Base-by-base conservation (phyloP, 2,888 invertebrate genomes). In the Tricholauxania praeusta region DNA sequence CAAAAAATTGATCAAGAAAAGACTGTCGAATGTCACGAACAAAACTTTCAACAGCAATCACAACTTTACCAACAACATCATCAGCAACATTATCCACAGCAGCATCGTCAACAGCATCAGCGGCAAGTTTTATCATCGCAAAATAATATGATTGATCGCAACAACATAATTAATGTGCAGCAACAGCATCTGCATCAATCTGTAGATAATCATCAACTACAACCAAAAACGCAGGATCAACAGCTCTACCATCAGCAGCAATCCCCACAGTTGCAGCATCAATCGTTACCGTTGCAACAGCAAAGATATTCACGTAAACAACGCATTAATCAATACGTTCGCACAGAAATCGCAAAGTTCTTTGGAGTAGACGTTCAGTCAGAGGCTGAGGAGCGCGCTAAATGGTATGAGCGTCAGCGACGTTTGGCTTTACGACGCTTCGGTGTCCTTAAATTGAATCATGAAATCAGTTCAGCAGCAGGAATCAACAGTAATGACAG, bases 401-500 rank as follows among this genome's bases (percentile, higher is more conserved):
- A 86, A 47, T 88, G 88, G 88, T 79, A 81, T 49, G 86, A 86
- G 3, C 81, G 88, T 0, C 88, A 88, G 71, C 81, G 84, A 0
- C 84, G 88, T 0, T 77, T 88, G 7, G 88, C 88, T 0, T 77
- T 87, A 5, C 81, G 88, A 5, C 84, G 87, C 3, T 87, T 88
- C 65, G 84, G 84, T 2, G 72, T 78, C 2, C 70, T 78, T 1
- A 78, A 76, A 52, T 12, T 53, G 12, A 71, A 71, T 17, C 53
- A 52, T 17, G 73, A 73, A 12, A 47, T 73, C 49, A 59, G 59
- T 14, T 1, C 39, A 39, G 22, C 49, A 3, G 72, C 59, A 14
- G 19, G 72, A 12, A 32, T 14, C 12, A 62, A 51, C 12, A 51
- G 32, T 6, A 55, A 63, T 19, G 63, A 59, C 48, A 22, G 39